Base-by-base conservation (phyloP, 2,888 invertebrate species). In the Apotomis betuletana region DNA sequence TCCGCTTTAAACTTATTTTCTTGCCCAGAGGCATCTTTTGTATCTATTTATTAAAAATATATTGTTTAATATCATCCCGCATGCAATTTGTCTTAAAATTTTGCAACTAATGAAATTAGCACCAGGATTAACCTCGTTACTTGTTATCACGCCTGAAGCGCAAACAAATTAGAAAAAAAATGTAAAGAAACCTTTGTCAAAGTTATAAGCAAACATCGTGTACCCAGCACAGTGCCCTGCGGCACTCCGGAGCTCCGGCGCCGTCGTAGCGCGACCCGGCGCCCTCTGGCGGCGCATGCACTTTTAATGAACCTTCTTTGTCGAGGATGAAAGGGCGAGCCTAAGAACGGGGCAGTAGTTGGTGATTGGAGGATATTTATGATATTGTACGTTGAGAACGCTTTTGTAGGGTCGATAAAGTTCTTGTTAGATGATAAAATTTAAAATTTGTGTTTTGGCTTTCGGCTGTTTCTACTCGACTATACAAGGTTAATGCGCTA, bases 301-400 rank as follows among this genome's bases (percentile, higher is more conserved):
- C 60, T 46, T 60, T 60, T 60, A 60, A 60, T 60, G 60, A 60
- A 60, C 60, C 44, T 60, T 60, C 60, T 60, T 60, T 60, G 60
- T 60, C 60, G 15, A 9, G 41, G 46, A 12, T 15, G 15, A 60
- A 60, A 60, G 44, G 46, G 60, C 44, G 13, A 9, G n/a, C 15
- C 4, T n/a, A 41, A 59, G 44, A 8, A 46, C 9, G 38, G 10
- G 58, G 38, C 58, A n/a, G 10, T 57, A 36, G 55, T 57, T 57
- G 4, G 12, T 38, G 12, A 58, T 58, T 58, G 58, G 38, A n/a
- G 58, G 38, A 58, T 38, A 58, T 38, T 58, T 38, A 58, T 38
- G 38, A 58, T 58, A 4, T 38, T 10, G 58, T n/a, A 12, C 58
- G n/a, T 38, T 58, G 38, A 58, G n/a, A 36, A 36, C 12, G 58